Evolutionary conservation across 35 echinoderm and acorn worm species (phyloP).

Genomic region (Holothuria glaberrima): DNA sequence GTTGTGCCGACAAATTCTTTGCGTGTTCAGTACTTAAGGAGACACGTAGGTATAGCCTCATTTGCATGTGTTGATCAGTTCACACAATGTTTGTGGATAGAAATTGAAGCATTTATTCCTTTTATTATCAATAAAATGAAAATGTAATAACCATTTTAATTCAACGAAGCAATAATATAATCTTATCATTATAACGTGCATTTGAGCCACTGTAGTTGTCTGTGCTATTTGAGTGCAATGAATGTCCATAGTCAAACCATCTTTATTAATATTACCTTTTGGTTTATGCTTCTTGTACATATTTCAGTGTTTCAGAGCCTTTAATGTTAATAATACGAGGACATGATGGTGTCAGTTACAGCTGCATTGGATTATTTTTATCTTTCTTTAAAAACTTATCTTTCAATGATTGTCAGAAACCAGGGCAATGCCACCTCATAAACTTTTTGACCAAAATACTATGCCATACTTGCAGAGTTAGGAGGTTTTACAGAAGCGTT

Average conservation of each 20-base stretch:
- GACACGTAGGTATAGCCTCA: not conserved
- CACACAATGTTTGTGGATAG: not conserved
- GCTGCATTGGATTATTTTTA: no score
- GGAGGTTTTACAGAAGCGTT: no score
- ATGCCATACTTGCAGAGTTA: no score
- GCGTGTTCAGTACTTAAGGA: slow-evolving; percentile 25
- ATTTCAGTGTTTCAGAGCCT: slow-evolving; percentile 1
- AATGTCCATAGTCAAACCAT: not conserved
- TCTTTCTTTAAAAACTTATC: no score
- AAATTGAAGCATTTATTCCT: slow-evolving; percentile 5
- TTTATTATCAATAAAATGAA: slow-evolving; percentile 31
- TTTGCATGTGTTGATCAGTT: slow-evolving; percentile 22
- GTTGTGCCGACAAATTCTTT: not conserved
- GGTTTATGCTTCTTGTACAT: slow-evolving; percentile 26
- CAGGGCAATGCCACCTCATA: no score
- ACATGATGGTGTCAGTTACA: no score
- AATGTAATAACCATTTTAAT: slow-evolving; percentile 43
- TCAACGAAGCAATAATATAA: slow-evolving; percentile 46
- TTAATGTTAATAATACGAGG: no score
- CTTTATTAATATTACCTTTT: not conserved
- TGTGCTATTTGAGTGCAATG: slow-evolving; percentile 21
- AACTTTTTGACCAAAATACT: no score
- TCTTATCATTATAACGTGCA: slow-evolving; percentile 38
- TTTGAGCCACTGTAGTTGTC: slow-evolving; percentile 11
- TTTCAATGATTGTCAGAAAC: no score